Evolutionary conservation across 2,113 vertebrate genomes (phyloP).

Genomic region (Albula glossodonta): DNA sequence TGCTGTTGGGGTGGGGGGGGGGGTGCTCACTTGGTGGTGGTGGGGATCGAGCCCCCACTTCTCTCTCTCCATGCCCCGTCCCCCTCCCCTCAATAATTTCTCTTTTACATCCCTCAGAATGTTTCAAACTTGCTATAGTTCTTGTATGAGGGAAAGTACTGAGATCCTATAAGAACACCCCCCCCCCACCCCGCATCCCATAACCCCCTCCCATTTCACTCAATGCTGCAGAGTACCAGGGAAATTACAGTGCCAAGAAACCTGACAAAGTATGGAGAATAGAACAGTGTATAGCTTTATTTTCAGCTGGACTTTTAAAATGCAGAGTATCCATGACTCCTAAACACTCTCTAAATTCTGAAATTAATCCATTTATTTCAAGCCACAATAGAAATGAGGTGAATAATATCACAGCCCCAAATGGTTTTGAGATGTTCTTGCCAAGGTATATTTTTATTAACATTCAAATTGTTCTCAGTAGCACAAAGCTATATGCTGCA

Average conservation of each 20-base stretch:
- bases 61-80: neutral
- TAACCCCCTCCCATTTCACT: neutral
- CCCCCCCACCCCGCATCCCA: neutral
- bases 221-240: neutral
- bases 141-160: neutral
- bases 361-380: neutral
- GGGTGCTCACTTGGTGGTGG: neutral
- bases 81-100: slow-evolving; percentile 1
- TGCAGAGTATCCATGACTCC: neutral
- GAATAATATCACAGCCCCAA: neutral
- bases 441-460: neutral
- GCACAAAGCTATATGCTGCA: neutral
- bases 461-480: neutral
- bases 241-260: neutral
- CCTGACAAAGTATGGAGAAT: neutral
- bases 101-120: slow-evolving; percentile 7
- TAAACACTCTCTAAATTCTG: neutral
- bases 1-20: neutral
- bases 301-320: neutral
- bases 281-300: neutral
- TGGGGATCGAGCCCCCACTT: neutral
- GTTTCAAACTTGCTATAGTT: neutral
- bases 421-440: neutral
- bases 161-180: slow-evolving; percentile 1
- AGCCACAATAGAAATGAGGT: neutral